Evolutionary conservation across 2,888 invertebrate species (phyloP).

Genomic region (Cantharis rustica): DNA sequence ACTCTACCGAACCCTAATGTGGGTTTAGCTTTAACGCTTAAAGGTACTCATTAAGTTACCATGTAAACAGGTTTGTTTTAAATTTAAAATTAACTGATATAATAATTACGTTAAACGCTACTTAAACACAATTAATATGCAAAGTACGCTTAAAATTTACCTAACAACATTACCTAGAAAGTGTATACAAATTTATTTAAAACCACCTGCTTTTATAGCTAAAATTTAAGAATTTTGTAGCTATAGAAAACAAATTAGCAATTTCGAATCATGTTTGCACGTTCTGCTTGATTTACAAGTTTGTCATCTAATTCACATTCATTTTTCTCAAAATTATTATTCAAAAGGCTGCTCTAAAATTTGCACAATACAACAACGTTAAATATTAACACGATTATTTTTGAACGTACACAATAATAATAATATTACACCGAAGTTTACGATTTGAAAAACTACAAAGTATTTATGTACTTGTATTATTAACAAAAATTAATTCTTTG

Average conservation of each 20-base stretch:
- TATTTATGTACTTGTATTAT: no score
- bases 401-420: no score
- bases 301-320: neutral
- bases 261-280: neutral
- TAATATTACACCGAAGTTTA: no score
- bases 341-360: no score
- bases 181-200: neutral
- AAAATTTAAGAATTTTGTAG: neutral
- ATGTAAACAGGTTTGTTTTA: neutral
- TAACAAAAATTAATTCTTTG: no score
- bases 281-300: neutral
- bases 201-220: neutral
- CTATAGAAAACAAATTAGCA: neutral
- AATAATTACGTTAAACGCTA: neutral
- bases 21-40: neutral
- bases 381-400: no score
- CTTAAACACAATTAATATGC: neutral
- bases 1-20: neutral
- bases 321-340: neutral
- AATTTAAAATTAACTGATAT: neutral
- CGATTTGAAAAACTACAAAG: no score
- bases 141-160: neutral
- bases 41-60: neutral
- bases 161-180: neutral
- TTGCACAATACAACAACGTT: no score